phyloP scores from a whole-genome alignment of 2,113 vertebrate genomes.

The Amazona guildingii region DNA sequence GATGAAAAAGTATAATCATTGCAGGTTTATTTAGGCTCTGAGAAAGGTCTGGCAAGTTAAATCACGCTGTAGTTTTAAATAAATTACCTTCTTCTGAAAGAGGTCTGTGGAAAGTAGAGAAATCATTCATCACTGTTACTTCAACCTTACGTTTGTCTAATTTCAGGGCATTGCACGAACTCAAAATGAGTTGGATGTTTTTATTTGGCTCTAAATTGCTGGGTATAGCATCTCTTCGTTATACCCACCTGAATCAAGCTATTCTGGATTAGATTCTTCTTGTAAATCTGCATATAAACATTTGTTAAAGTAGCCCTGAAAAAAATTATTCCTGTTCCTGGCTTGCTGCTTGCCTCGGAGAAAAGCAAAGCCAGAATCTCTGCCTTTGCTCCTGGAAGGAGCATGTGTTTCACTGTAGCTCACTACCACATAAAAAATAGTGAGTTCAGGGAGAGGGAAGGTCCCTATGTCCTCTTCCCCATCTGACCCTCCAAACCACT shows the following conservation, averaged over 20 bases:
- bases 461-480: not conserved
- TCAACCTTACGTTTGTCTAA: not conserved
- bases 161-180: not conserved
- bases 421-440: not conserved
- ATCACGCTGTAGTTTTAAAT: constrained; percentile 24
- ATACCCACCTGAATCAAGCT: not conserved
- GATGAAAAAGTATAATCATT: constrained; percentile 28
- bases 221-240: not conserved
- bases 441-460: not conserved
- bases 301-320: not conserved
- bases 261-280: not conserved
- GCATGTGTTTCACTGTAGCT: not conserved
- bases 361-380: not conserved
- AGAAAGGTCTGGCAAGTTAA: constrained; percentile 42
- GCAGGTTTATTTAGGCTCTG: constrained; percentile 43
- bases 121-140: not conserved
- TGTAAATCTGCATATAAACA: not conserved
- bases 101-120: not conserved
- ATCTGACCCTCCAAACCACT: not conserved
- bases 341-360: not conserved
- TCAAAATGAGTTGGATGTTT: not conserved
- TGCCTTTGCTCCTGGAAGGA: not conserved
- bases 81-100: constrained; percentile 15
- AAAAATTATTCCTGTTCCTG: not conserved
- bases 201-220: not conserved